These are phyloP conservation scores for Pangasianodon hypophthalmus DNA, from an alignment of 2,113 vertebrate genomes.

Conservation along the genomic window DNA sequence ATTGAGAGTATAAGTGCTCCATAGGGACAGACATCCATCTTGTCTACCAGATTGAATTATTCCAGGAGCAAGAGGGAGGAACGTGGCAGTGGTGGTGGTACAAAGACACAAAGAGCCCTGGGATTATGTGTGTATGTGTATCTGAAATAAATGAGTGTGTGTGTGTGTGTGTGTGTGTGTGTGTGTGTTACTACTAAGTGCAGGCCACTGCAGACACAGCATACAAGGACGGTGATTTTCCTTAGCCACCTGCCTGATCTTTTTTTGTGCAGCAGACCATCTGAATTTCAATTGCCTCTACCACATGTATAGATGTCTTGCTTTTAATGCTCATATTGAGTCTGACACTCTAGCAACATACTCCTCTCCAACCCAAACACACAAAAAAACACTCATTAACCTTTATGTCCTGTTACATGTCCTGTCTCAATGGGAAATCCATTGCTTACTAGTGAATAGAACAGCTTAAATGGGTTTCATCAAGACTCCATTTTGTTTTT, in stretches of 20 bases:
- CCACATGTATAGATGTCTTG: background rate
- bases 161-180: slow-evolving; percentile 54
- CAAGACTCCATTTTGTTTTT: background rate
- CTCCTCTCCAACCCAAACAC: background rate
- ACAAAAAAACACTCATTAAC: background rate
- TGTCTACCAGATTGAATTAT: slow-evolving; percentile 81
- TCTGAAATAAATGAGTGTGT: slow-evolving; percentile 26
- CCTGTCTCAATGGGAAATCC: background rate
- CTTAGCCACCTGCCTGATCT: background rate
- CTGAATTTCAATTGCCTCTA: background rate
- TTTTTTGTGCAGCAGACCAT: slow-evolving; percentile 1
- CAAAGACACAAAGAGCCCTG: slow-evolving; percentile 61
- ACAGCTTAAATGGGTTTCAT: background rate
- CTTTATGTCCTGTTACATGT: background rate
- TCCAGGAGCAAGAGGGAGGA: slow-evolving; percentile 58
- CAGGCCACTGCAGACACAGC: slow-evolving; percentile 41
- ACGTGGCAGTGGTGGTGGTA: slow-evolving; percentile 51
- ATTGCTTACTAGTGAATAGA: background rate
- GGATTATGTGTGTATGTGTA: slow-evolving; percentile 54
- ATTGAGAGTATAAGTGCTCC: slow-evolving; percentile 80
- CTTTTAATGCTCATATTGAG: background rate
- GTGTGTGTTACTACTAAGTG: slow-evolving; percentile 52
- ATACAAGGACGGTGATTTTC: slow-evolving; percentile 37
- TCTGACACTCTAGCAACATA: background rate
- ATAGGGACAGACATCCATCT: slow-evolving; percentile 79